Conservation (phyloP, 2,113 vertebrate species). For the Lipotes vexillifer region DNA sequence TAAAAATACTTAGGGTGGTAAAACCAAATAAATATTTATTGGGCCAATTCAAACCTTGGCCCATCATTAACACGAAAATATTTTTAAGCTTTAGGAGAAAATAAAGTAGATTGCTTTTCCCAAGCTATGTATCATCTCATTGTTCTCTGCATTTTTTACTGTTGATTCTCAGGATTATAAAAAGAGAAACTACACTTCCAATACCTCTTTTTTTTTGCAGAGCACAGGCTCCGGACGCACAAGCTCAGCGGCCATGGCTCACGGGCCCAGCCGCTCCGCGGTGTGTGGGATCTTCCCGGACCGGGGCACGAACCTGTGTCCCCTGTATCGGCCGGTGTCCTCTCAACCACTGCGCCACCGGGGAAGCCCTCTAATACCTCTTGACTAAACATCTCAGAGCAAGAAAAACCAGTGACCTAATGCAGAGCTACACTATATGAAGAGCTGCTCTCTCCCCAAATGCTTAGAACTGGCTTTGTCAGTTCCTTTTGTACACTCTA, state of each 20-base stretch:
- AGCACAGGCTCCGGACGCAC: too few species aligned
- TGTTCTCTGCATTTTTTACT: background rate
- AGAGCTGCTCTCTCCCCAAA: background rate
- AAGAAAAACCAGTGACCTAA: background rate
- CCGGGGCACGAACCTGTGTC: accelerated
- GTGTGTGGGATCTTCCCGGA: too few species aligned
- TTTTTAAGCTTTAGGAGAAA: conserved; percentile 32
- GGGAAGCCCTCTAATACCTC: background rate
- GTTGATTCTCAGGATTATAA: background rate
- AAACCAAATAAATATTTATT: conserved; percentile 33
- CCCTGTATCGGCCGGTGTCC: accelerated
- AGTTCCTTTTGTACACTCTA: background rate
- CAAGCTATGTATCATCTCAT: background rate
- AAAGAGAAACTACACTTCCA: background rate
- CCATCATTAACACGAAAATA: conserved; percentile 32
- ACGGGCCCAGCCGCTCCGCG: too few species aligned
- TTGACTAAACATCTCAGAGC: background rate
- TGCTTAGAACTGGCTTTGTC: background rate
- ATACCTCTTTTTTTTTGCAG: background rate
- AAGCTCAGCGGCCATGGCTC: too few species aligned
- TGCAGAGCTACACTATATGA: background rate
- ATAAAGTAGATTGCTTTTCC: conserved; percentile 22
- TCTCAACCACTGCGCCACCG: too few species aligned
- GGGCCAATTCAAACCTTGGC: conserved; percentile 36
- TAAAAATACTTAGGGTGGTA: background rate